Evolutionary conservation across 2,113 vertebrate species (phyloP).

Genomic region (Eptatretus burgeri): DNA sequence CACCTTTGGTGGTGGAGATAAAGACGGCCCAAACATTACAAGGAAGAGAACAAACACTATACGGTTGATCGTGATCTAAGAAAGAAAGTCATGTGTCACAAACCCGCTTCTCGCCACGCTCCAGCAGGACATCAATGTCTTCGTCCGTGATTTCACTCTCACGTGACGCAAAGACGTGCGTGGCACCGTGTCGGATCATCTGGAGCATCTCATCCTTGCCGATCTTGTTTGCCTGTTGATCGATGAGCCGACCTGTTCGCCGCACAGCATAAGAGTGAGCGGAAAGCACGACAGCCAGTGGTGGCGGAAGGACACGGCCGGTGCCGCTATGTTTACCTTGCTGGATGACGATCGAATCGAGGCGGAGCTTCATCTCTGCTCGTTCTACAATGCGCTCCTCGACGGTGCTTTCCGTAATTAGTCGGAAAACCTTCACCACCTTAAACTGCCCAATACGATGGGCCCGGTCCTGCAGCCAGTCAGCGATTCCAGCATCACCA

Average conservation of each 20-base stretch:
- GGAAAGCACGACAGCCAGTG: not conserved
- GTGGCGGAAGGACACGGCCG: not conserved
- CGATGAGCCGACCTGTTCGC: constrained; percentile 52
- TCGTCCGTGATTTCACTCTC: constrained; percentile 96
- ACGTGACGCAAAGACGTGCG: constrained; percentile 83
- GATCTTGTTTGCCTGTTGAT: constrained; percentile 76
- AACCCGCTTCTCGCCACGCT: constrained; percentile 80
- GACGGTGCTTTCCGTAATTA: constrained; percentile 84
- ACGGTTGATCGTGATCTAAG: too few relatives aligned
- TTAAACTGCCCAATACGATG: constrained; percentile 93
- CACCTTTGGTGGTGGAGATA: too few relatives aligned
- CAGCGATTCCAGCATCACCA: too few relatives aligned
- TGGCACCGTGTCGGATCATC: constrained; percentile 85
- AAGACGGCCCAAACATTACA: too few relatives aligned
- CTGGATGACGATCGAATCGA: constrained; percentile 93
- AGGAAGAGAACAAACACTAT: too few relatives aligned
- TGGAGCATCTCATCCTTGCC: constrained; percentile 97
- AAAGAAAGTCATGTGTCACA: not conserved
- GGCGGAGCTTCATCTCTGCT: constrained; percentile 76
- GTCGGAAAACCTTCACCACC: constrained; percentile 73
- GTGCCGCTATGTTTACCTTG: constrained; percentile 36
- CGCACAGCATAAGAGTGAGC: constrained; percentile 1
- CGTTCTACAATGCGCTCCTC: constrained; percentile 91
- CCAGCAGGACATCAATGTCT: constrained; percentile 68
- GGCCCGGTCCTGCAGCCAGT: constrained; percentile 41